These are phyloP conservation scores for Micropoecilia bifurca DNA, from an alignment of 2,797 vertebrate species.

Conservation along the genomic window DNA sequence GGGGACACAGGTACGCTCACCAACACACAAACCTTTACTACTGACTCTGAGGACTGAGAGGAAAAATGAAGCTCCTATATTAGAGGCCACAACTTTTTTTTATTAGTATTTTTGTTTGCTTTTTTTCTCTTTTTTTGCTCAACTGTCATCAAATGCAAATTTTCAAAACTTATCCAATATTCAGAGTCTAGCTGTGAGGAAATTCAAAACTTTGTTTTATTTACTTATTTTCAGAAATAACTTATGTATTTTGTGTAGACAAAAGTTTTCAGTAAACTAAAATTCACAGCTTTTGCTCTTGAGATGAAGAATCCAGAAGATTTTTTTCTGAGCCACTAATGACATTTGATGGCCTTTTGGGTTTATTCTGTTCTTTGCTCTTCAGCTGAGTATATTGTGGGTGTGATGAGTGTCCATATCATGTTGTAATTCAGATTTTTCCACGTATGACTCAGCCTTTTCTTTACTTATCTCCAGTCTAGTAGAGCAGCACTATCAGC, in stretches of 20 bases:
- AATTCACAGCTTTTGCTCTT: not conserved
- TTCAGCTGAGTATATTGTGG: conserved; percentile 4
- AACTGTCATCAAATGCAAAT: not conserved
- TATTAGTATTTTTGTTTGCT: not conserved
- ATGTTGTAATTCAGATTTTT: not conserved
- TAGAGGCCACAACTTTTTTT: not conserved
- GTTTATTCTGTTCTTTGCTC: not conserved
- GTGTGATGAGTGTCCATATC: not conserved
- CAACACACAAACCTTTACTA: not conserved
- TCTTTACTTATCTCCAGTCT: not conserved
- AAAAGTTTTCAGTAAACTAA: not conserved
- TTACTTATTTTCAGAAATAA: not conserved
- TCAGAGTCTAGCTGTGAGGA: conserved; percentile 3
- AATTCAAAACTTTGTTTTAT: not conserved
- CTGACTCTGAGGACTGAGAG: not conserved
- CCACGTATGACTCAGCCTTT: conserved; percentile 1
- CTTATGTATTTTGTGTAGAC: not conserved
- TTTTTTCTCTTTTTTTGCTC: not conserved
- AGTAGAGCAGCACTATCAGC: not conserved
- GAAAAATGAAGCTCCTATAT: not conserved
- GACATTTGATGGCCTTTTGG: not conserved
- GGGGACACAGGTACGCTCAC: conserved; percentile 88
- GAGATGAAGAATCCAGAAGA: not conserved
- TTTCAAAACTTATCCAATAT: not conserved
- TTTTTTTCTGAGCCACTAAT: not conserved